Conservation (phyloP, 2,113 vertebrate genomes). For the Azemiops feae region DNA sequence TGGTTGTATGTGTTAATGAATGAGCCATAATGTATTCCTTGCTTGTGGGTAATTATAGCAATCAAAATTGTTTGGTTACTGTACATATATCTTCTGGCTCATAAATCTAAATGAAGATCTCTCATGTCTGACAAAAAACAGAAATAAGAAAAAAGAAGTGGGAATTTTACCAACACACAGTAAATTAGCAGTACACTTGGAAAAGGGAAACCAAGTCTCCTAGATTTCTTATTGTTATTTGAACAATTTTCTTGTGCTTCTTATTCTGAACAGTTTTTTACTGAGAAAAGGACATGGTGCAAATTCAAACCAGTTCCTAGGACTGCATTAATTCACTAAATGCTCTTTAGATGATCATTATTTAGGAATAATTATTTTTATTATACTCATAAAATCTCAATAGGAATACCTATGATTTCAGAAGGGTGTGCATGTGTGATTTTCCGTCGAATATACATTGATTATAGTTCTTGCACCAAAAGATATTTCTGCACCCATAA, state of each 20-base stretch:
- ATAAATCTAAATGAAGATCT: slow-evolving; percentile 5
- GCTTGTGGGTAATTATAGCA: not conserved
- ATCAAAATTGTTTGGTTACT: slow-evolving; percentile 1
- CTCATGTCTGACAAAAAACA: not conserved
- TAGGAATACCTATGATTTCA: not conserved
- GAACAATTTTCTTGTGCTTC: not conserved
- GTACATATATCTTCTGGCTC: not conserved
- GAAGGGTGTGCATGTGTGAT: not conserved
- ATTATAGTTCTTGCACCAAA: not conserved
- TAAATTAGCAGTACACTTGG: not conserved
- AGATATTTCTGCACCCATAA: too few species aligned
- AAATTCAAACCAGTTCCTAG: not conserved
- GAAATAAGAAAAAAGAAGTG: not conserved
- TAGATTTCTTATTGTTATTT: not conserved
- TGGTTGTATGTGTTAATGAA: not conserved
- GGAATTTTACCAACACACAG: not conserved
- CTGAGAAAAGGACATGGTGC: not conserved
- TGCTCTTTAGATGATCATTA: not conserved
- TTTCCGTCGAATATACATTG: too few species aligned
- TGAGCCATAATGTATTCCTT: not conserved
- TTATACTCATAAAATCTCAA: not conserved
- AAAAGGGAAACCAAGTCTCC: not conserved
- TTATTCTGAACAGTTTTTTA: not conserved
- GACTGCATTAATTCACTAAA: not conserved
- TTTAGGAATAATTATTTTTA: not conserved